A percentile compares a stretch with the other conserved stretches of the same genome.
phyloP scores from a whole-genome alignment of 1,140 invertebrate species.

The Sogatella furcifera region DNA sequence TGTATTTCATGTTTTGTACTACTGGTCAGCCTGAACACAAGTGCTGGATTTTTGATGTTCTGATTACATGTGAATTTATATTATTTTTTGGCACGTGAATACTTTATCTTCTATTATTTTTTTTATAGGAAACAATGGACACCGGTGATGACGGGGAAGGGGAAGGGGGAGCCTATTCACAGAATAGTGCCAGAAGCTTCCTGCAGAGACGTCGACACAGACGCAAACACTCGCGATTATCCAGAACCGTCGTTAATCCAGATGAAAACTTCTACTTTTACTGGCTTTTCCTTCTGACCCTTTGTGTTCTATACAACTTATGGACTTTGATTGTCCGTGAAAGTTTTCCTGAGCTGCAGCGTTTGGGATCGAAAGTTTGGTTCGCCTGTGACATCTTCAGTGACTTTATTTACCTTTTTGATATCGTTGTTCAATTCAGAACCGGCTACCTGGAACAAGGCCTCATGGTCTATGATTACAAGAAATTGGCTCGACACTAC shows the following conservation, averaged over 20 bases:
- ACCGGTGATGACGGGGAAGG: constrained; percentile 37
- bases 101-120: background rate
- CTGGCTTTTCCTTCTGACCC: constrained; percentile 81
- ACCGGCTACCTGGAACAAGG: constrained; percentile 92
- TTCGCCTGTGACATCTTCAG: constrained; percentile 68
- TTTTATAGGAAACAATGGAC: constrained; percentile 47
- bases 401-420: constrained; percentile 76
- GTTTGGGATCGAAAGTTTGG: constrained; percentile 60
- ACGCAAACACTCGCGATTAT: constrained; percentile 48
- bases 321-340: constrained; percentile 93
- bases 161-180: constrained; percentile 7
- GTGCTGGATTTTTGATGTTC: too few species aligned
- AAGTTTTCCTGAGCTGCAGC: constrained; percentile 83
- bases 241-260: constrained; percentile 84
- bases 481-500: constrained; percentile 82
- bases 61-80: too few species aligned
- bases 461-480: constrained; percentile 62
- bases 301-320: constrained; percentile 86
- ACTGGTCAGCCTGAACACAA: too few species aligned
- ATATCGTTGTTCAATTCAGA: constrained; percentile 81
- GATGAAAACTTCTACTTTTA: constrained; percentile 93
- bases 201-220: constrained; percentile 43
- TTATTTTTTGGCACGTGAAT: background rate
- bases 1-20: too few species aligned
- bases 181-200: constrained; percentile 38